Evolutionary conservation across 2,797 vertebrate species (phyloP), one percentile per base, ranked within the genome.

Genomic region (Propithecus perrieri): DNA sequence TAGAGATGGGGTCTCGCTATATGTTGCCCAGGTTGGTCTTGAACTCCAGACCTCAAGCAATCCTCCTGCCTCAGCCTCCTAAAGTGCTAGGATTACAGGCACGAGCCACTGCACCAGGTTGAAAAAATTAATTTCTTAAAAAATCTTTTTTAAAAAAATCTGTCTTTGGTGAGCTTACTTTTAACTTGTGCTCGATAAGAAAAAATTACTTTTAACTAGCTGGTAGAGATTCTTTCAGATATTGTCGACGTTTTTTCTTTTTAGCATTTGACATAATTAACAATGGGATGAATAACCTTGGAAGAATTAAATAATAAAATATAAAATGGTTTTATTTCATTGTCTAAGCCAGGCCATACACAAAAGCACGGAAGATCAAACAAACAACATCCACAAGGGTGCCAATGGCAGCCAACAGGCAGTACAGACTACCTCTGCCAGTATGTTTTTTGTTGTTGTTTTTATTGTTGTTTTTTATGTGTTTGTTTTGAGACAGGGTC

Each of bases 201-300:
- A 71, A 93, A 94, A 85, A 33, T 20, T 48, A 92, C 85, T 94
- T 88, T 83, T 72, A 87, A 87, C 35, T 69, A 88, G 55, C 71
- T 38, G 11, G 5, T 71, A 89, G 17, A 81, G 84, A 85, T 65
- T 50, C 24, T 89, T 71, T 91, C 46, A 94, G 14, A 46, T 81
- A 83, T 4, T 38, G 14, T 91, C 22, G 84, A 28, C n/a, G 88
- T 7, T 53, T 90, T 96, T 88, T 71, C 57, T 85, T 92, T 83
- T 55, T 22, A 89, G 20, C 20, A 83, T 11, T 61, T 79, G 41
- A 87, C 30, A 89, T 53, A 85, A 85, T 72, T 80, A 93, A 85
- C 74, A n/a, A 81, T 57, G 84, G 30, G 17, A 24, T 57, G 38
- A 87, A 88, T 88, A 65, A 83, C 33, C 46, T 65, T 85, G 28